Evolutionary conservation across 2,888 invertebrate genomes (phyloP), one percentile per base, ranked within the genome.

Genomic region (Flexamia atlantica): DNA sequence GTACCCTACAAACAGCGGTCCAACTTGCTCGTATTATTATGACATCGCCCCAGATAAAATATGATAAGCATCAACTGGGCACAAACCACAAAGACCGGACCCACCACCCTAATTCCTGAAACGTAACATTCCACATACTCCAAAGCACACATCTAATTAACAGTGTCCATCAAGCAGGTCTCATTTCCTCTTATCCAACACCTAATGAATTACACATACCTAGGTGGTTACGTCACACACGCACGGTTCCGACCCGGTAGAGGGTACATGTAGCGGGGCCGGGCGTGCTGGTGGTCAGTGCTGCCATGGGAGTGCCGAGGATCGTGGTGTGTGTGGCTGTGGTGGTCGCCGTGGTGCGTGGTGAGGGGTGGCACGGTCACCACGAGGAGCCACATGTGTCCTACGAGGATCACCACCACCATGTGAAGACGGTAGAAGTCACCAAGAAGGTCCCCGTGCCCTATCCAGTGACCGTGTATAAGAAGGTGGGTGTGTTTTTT

Each of bases 391-490:
- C 85, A 20, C 84, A 85, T 64, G 88, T 88, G 72, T 88, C 89
- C 50, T 86, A 86, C 46, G 86, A 87, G 64, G 87, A 88, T n/a
- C 85, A 92, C 86, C 92, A 92, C 83, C 91, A 91, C 86, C 93
- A 94, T 87, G 91, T 94, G 80, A 96, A 95, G 89, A 95, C 95
- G 86, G 94, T 96, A 28, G 92, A 93, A 25, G 93, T 96, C 7
- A 93, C 95, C 84, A 93, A 96, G 36, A 36, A 36, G 9, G 68
- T 68, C n/a, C 68, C 68, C 7, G 68, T 68, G 14, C 68, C 68
- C 14, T 70, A 70, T 14, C 70, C 70, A 1, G 70, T 70, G 9
- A 70, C 70, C 40, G 70, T 70, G 1, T 70, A 70, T 20, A 70
- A 70, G 40, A 70, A 70, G 70, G 70, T 70, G 1, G n/a, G 46